Evolutionary conservation across 2,113 vertebrate species (phyloP), one percentile per base, ranked within the genome.

Genomic region (Nothoprocta pentlandii): DNA sequence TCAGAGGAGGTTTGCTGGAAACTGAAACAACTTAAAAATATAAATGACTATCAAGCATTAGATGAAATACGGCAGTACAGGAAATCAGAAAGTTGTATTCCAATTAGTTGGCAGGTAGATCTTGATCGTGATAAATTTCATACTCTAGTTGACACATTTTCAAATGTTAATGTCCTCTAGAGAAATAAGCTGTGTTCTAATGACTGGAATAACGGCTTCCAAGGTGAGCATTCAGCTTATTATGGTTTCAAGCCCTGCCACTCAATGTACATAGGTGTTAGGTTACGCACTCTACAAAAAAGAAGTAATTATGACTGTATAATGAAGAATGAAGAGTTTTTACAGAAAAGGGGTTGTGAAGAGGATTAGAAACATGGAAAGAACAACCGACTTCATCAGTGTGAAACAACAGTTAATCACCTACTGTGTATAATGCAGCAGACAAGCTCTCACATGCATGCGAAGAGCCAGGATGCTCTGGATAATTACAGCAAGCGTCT

Each of bases 131-230:
- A 98, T 97, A 90, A 92, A 98, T 98, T 96, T 97, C 76, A 36
- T 95, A 93, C 74, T 95, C 90, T 85, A 86, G 94, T 90, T 98
- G 97, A 98, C 97, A 98, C 96, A 96, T 97, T 97, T 97, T 97
- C 96, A 97, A 97, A 97, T 97, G 97, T 97, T 98, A 98, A 98
- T 96, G 96, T 97, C 95, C 96, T 97, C 96, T 73, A 53, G 83
- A 97, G 94, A 92, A 97, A 98, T 96, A 96, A 98, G 95, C 96
- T 95, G 39, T 95, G 94, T 97, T 97, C 95, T 97, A 98, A 97
- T 98, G 97, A 97, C 94, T 95, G 86, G 93, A 97, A 95, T 97
- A 97, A 98, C 96, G 90, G 95, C 83, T 97, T 97, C 59, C 46
- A 96, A 98, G 97, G 98, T 97, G 96, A 97, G 92, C 73, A 94